Base-by-base conservation (phyloP, 2,888 invertebrate species). In the Macrophya alboannulata region DNA sequence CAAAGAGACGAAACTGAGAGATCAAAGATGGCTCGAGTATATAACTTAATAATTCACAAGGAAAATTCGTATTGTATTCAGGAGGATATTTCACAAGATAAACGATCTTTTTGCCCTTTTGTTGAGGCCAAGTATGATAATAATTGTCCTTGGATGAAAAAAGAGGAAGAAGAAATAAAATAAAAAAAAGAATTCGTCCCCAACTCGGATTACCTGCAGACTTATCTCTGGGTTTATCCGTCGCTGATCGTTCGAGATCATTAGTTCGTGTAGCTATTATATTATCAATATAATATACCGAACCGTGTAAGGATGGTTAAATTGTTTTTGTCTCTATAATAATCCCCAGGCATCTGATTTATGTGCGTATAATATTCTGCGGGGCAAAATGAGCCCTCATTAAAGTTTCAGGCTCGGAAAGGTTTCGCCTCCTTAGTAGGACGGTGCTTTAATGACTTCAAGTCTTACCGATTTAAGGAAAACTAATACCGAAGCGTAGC, bases 21-120 rank as follows among this genome's bases (percentile, higher is more conserved):
- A 72, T 72, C 43, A 2, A 72, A 43, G 31, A 37, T 68, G 9
- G 21, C n/a, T 31, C 3, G n/a, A 10, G 68, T 12, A n/a, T 72
- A 40, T 17, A 43, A 43, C 51, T n/a, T 51, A n/a, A 51, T 55
- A 8, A 55, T 55, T 55, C n/a, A 6, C 55, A n/a, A 8, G n/a
- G 55, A n/a, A 8, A 55, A 17, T 55, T n/a, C 55, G 55, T 17
- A 8, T 55, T 55, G 9, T 10, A 10, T 43, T 43, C 37, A 72
- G 43, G 40, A 45, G 45, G 72, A 72, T 72, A 21, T 43, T 72
- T 72, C 43, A 21, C n/a, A 40, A 21, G 72, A 72, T 72, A 43
- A 43, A 72, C 21, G 72, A 72, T 72, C 72, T 43, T 37, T 72
- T 21, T 4, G 72, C 21, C 72, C 17, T n/a, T 21, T 17, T 21